phyloP scores from a whole-genome alignment of 2,797 vertebrate genomes.

The Sebastes matsubarae region DNA sequence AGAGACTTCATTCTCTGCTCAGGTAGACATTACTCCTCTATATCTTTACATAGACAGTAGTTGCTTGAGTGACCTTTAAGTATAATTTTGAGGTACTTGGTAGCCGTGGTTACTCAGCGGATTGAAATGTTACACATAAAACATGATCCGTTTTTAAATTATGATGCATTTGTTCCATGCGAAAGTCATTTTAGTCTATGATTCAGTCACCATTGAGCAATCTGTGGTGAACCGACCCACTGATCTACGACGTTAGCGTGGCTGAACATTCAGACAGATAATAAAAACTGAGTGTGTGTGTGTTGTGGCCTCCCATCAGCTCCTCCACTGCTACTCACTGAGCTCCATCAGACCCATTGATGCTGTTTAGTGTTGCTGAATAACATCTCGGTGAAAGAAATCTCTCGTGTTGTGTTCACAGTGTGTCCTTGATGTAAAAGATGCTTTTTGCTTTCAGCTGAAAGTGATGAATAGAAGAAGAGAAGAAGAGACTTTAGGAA shows the following conservation, averaged over 20 bases:
- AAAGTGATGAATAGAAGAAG: not conserved
- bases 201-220: not conserved
- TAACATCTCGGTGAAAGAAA: not conserved
- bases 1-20: too few relatives aligned
- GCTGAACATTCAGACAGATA: not conserved
- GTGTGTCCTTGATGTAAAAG: not conserved
- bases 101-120: not conserved
- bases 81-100: not conserved
- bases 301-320: not conserved
- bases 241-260: not conserved
- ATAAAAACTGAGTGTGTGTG: not conserved
- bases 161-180: not conserved
- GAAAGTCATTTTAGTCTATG: not conserved
- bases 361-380: not conserved
- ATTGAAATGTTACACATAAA: not conserved
- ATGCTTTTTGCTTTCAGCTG: not conserved
- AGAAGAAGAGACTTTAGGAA: not conserved
- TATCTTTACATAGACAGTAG: too few relatives aligned
- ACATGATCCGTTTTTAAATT: rapidly evolving
- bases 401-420: not conserved
- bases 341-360: not conserved
- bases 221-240: not conserved
- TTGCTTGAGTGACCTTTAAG: not conserved
- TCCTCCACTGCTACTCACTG: not conserved
- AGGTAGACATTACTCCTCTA: too few relatives aligned